Conservation (phyloP, 92 coral and sea anemone species). For the Zoanthus gigantus region DNA sequence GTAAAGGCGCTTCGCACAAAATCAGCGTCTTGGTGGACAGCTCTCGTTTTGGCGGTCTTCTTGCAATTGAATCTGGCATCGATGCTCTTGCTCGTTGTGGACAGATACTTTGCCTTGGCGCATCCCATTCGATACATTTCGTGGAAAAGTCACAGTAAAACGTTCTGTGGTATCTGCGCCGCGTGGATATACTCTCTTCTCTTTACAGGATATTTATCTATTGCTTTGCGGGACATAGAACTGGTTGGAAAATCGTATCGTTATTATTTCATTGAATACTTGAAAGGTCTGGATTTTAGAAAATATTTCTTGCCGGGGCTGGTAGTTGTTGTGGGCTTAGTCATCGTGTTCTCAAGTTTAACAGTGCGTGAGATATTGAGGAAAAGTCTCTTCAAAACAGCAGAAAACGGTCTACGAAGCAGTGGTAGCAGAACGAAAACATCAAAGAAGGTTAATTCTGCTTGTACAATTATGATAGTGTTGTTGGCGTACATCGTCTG, state of each 20-base stretch:
- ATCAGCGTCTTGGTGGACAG: slow-evolving; percentile 7
- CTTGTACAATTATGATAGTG: neutral
- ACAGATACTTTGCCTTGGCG: neutral
- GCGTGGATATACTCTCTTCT: neutral
- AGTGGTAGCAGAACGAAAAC: too few relatives aligned
- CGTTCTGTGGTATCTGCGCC: neutral
- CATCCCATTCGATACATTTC: neutral
- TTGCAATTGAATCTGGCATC: too few relatives aligned
- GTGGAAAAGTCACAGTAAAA: slow-evolving; percentile 6
- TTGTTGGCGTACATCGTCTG: neutral
- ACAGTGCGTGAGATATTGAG: neutral
- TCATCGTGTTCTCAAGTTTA: too few relatives aligned
- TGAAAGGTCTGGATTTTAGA: neutral
- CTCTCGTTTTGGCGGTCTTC: neutral
- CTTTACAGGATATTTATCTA: neutral
- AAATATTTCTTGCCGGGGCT: neutral
- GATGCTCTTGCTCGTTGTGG: neutral
- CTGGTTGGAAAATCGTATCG: neutral
- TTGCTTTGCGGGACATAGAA: neutral
- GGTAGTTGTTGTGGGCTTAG: neutral
- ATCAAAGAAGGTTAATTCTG: neutral
- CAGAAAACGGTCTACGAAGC: too few relatives aligned
- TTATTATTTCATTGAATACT: neutral
- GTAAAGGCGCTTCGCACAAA: neutral
- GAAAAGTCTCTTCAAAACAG: neutral